Evolutionary conservation across 2,888 invertebrate species (phyloP), one percentile per base, ranked within the genome.

Genomic region (Brachylomia viminalis): DNA sequence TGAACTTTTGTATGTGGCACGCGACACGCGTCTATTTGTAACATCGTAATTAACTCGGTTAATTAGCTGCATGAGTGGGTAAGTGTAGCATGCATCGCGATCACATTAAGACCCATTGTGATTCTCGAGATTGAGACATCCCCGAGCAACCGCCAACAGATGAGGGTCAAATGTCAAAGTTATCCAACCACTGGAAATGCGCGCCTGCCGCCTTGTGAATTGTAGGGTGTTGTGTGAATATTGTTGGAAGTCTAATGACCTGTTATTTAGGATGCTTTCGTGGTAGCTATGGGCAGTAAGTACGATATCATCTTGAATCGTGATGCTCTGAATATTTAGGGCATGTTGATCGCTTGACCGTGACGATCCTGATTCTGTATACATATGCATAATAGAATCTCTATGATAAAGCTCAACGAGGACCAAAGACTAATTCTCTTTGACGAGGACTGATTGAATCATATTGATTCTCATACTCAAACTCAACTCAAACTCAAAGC

Each of bases 31-130:
- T 84, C 79, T 83, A 88, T 88, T 89, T 88, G 87, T 89, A 88
- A 88, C 88, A 88, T 82, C 64, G 86, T 86, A 89, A 91, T 91
- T 90, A 90, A 85, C 77, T 71, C 78, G 45, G 75, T 68, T 88
- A 92, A 90, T 92, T 87, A 87, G 75, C 77, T 89, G 89, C 87
- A 89, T 88, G 87, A 89, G 89, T 79, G 87, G 62, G 62, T 73
- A 75, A 85, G 78, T 85, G 85, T 75, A 89, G 89, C 88, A 88
- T 89, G 88, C 86, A 79, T 52, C 66, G 59, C 77, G 79, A 86
- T 88, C 84, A 87, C 86, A 85, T 86, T 65, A 75, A 83, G 82
- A 85, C 85, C 84, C 79, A 84, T 80, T 81, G 79, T 80, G 84
- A 86, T 84, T 82, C 86, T 90, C 87, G 77, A 83, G 83, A 87